Evolutionary conservation across 1,140 invertebrate genomes (phyloP).

Genomic region (Catajapyx aquilonaris): DNA sequence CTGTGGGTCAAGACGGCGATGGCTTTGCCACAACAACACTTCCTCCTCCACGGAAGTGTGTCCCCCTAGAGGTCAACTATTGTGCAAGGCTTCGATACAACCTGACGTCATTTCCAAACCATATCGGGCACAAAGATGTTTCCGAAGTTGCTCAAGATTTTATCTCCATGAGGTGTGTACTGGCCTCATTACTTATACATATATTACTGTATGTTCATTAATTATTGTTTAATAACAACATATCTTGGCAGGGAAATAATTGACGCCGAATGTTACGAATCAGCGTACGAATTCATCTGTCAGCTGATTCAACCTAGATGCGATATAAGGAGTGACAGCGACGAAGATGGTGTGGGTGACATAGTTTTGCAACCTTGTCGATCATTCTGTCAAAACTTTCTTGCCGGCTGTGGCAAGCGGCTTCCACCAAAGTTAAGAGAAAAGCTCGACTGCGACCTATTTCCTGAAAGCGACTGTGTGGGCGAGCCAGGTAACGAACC

Average conservation of each 20-base stretch:
- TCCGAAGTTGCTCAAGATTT: constrained; percentile 49
- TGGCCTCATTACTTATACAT: not conserved
- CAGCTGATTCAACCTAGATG: constrained; percentile 62
- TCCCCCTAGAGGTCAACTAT: constrained; percentile 37
- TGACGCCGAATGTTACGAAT: constrained; percentile 65
- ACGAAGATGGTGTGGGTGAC: constrained; percentile 19
- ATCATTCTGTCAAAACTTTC: constrained; percentile 66
- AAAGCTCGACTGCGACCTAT: constrained; percentile 52
- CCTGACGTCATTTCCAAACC: constrained; percentile 60
- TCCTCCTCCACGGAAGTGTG: constrained; percentile 38
- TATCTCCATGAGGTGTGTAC: constrained; percentile 40
- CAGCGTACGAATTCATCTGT: constrained; percentile 69
- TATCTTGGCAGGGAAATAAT: constrained; percentile 58
- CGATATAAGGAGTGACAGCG: constrained; percentile 17
- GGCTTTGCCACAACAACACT: constrained; percentile 26
- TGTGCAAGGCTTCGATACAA: constrained; percentile 52
- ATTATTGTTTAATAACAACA: no score
- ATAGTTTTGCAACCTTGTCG: constrained; percentile 47
- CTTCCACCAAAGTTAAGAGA: constrained; percentile 43
- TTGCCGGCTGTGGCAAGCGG: constrained; percentile 52
- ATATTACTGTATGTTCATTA: no score
- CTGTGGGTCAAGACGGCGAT: no score
- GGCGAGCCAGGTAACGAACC: constrained; percentile 41
- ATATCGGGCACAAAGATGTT: constrained; percentile 37
- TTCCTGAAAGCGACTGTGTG: constrained; percentile 52